Conservation (phyloP, 2,113 vertebrate species). For the Toxotes chatareus region DNA sequence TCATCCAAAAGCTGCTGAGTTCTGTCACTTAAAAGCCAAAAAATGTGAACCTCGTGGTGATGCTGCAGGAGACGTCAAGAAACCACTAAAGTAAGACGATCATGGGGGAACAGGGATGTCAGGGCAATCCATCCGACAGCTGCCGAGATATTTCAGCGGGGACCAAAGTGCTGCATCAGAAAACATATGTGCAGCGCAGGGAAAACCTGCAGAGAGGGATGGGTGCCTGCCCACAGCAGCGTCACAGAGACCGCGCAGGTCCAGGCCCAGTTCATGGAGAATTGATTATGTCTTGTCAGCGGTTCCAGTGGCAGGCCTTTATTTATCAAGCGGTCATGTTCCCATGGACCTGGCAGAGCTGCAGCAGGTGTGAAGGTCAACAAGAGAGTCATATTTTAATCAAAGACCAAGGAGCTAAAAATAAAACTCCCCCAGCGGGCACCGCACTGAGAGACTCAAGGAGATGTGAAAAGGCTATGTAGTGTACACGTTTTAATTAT, state of each 20-base stretch:
- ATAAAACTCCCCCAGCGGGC: slow-evolving; percentile 67
- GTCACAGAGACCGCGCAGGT: neutral
- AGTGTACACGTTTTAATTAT: slow-evolving; percentile 69
- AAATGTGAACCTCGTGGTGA: neutral
- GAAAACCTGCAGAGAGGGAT: neutral
- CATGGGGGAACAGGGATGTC: neutral
- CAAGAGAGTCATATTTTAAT: slow-evolving; percentile 78
- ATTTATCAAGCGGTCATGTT: slow-evolving; percentile 68
- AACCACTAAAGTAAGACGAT: rapidly evolving
- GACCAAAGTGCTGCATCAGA: neutral
- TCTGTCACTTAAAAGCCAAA: neutral
- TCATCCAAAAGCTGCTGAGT: no score
- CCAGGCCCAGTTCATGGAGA: slow-evolving; percentile 14
- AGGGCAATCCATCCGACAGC: neutral
- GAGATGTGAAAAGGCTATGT: slow-evolving; percentile 64
- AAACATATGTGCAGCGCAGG: neutral
- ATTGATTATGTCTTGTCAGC: slow-evolving; percentile 72
- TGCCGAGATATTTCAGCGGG: neutral
- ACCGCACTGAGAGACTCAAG: slow-evolving; percentile 39
- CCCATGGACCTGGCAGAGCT: slow-evolving; percentile 61
- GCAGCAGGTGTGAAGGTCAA: slow-evolving; percentile 81
- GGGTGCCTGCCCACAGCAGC: neutral
- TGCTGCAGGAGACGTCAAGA: neutral
- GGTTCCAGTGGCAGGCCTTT: slow-evolving; percentile 55
- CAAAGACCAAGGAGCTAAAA: slow-evolving; percentile 79